Evolutionary conservation across 2,113 vertebrate species (phyloP), one percentile per base, ranked within the genome.

Genomic region (Leptobrachium leishanense): DNA sequence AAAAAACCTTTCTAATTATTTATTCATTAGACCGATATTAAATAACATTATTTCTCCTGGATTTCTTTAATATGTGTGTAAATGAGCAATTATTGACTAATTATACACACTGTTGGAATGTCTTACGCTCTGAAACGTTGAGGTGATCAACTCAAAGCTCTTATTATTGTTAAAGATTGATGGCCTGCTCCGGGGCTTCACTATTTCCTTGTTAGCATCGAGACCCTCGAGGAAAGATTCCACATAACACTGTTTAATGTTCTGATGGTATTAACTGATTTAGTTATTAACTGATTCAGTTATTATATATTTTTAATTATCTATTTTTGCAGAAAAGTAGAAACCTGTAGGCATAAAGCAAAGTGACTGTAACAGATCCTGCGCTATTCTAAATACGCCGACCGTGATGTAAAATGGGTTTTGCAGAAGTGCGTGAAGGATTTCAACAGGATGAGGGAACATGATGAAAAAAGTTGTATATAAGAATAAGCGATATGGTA

Each of bases 31-130:
- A 31, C 12, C 50, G 59, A 75, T 50, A 65, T 75, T 62, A 46
- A 75, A 65, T 63, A 54, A 46, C n/a, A 46, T 53, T 75, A 75
- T 75, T 65, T 44, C 65, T 75, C 74, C 53, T 7, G 15, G 20
- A 13, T 53, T 43, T 1, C 43, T 50, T 41, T 46, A 20, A 67
- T 54, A 42, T 75, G 62, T 67, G 62, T 67, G 74, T 54, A 54
- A 75, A 67, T 65, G 2, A 67, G 7, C 63, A 66, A 66, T 75
- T 66, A 67, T 53, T 8, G 44, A 39, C 31, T 66, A 75, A 66
- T 75, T 75, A 54, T 53, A 41, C 63, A 66, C 65, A 66, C 63
- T 64, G 4, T 13, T 42, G 46, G 39, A 75, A 50, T 66, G 12
- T 75, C 7, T 53, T 75, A 40, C 42, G 57, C 13, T 50, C 43